These are phyloP conservation scores for Lycia hirtaria DNA, from an alignment of 2,888 invertebrate species.

Conservation along the genomic window DNA sequence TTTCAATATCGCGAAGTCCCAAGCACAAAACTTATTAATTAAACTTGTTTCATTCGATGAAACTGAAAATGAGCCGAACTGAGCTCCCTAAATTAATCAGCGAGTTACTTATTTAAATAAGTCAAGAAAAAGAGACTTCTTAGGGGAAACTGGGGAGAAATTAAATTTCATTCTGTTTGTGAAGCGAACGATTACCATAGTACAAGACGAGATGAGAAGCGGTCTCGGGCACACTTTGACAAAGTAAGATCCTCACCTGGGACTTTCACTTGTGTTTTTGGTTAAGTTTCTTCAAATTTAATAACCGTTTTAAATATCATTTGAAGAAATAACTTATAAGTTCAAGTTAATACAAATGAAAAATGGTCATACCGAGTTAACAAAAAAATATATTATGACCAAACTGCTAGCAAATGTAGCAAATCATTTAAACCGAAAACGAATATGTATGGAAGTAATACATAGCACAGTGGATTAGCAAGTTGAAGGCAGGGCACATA, in stretches of 20 bases:
- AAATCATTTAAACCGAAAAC: too few species aligned
- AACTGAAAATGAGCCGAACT: slow-evolving; percentile 63
- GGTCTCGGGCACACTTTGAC: slow-evolving; percentile 29
- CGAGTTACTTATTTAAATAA: slow-evolving; percentile 66
- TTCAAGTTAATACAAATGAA: too few species aligned
- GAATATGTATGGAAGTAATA: too few species aligned
- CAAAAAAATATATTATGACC: too few species aligned
- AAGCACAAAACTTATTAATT: slow-evolving; percentile 75
- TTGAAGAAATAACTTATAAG: too few species aligned
- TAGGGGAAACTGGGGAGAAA: slow-evolving; percentile 65
- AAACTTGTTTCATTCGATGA: slow-evolving; percentile 79
- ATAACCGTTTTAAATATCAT: too few species aligned
- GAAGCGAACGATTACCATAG: slow-evolving; percentile 75
- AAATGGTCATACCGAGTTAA: too few species aligned
- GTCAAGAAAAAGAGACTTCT: slow-evolving; percentile 72
- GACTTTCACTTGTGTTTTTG: not conserved
- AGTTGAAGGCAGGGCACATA: too few species aligned
- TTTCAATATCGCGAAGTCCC: slow-evolving; percentile 44
- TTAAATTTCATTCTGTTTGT: slow-evolving; percentile 76
- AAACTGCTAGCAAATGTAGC: too few species aligned
- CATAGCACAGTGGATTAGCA: too few species aligned
- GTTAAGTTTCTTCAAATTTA: too few species aligned
- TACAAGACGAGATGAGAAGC: slow-evolving; percentile 72
- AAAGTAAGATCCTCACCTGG: slow-evolving; percentile 31
- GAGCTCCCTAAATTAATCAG: slow-evolving; percentile 76